phyloP scores from a whole-genome alignment of 2,797 vertebrate species.

The Bryconaethiops microstoma region DNA sequence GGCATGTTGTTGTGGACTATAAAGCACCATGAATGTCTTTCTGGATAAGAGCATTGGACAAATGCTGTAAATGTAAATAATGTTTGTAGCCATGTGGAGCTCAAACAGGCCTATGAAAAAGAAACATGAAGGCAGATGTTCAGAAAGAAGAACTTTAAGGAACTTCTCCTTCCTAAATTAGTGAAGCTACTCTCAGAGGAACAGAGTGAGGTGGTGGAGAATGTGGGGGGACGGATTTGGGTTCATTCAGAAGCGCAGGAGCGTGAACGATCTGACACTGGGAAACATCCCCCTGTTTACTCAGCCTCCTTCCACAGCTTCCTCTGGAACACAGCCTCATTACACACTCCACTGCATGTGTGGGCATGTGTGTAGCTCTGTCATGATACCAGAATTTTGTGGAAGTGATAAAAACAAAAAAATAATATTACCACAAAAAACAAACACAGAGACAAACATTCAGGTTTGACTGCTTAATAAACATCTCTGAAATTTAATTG shows the following conservation, averaged over 20 bases:
- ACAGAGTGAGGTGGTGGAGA: neutral
- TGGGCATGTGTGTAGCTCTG: neutral
- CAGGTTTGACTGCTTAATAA: neutral
- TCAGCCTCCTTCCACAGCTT: constrained; percentile 35
- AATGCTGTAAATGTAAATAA: too few relatives aligned
- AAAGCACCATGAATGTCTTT: too few relatives aligned
- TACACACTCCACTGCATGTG: constrained; percentile 15
- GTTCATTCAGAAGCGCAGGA: constrained; percentile 15
- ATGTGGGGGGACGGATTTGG: neutral
- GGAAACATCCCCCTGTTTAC: constrained; percentile 49
- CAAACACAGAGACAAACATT: too few relatives aligned
- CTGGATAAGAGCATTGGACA: too few relatives aligned
- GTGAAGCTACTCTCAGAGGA: neutral
- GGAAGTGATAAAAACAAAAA: too few relatives aligned
- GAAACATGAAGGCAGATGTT: neutral
- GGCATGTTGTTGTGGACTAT: too few relatives aligned
- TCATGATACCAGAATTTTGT: neutral
- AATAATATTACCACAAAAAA: too few relatives aligned
- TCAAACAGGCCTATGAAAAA: too few relatives aligned
- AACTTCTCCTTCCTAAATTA: neutral
- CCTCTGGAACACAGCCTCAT: constrained; percentile 20
- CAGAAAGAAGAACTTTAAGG: neutral
- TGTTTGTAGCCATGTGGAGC: too few relatives aligned
- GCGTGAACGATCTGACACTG: constrained; percentile 45
- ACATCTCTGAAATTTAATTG: neutral